Evolutionary conservation across 2,888 invertebrate genomes (phyloP).

Genomic region (Conomelus anceps): DNA sequence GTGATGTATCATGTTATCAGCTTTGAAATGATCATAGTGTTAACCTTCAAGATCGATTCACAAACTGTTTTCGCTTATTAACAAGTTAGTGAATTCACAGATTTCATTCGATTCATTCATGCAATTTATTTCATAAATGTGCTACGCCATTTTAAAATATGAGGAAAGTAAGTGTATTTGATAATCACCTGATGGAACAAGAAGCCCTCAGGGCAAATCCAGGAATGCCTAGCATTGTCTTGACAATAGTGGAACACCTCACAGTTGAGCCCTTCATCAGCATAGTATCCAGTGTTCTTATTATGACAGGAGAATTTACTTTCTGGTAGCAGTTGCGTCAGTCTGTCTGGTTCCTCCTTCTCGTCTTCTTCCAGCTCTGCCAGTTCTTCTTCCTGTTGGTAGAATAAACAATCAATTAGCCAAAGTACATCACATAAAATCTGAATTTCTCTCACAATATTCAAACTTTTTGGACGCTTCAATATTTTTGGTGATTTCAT

Average conservation of each 20-base stretch:
- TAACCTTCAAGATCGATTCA: no score
- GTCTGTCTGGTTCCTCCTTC: constrained; percentile 78
- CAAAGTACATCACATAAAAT: background rate
- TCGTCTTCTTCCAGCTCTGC: constrained; percentile 61
- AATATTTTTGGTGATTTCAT: background rate
- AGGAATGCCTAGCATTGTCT: constrained; percentile 81
- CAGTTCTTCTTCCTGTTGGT: constrained; percentile 38
- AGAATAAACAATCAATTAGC: background rate
- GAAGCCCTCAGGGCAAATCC: constrained; percentile 89
- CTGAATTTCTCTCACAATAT: background rate
- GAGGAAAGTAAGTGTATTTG: background rate
- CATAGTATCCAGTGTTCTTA: constrained; percentile 83
- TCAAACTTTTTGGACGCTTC: background rate
- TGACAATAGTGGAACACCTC: constrained; percentile 93
- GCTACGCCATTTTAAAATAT: background rate
- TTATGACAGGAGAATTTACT: constrained; percentile 75
- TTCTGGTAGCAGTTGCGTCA: constrained; percentile 68
- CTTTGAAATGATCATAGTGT: no score
- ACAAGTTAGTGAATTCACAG: no score
- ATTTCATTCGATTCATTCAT: background rate
- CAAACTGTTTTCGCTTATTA: no score
- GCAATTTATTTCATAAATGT: background rate
- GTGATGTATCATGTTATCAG: no score
- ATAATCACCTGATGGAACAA: constrained; percentile 68
- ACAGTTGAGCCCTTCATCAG: constrained; percentile 79